These are phyloP conservation scores for Heliconius ismenius DNA, from an alignment of 2,888 invertebrate species.

Conservation along the genomic window DNA sequence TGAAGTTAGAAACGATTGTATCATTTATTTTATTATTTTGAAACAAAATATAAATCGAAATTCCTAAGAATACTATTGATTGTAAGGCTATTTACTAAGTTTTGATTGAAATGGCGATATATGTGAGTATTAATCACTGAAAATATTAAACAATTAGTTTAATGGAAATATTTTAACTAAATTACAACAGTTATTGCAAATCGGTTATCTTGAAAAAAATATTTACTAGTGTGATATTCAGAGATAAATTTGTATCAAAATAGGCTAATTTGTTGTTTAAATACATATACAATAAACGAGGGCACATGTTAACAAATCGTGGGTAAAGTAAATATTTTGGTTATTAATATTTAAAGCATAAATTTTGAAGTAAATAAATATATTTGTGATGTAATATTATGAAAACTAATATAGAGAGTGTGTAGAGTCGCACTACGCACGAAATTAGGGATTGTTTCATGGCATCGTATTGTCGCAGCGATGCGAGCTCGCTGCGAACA, in stretches of 20 bases:
- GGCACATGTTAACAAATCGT: too few relatives aligned
- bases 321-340: too few relatives aligned
- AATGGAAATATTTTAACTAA: background rate
- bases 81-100: background rate
- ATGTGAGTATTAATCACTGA: background rate
- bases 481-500: slow-evolving; percentile 52
- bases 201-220: too few relatives aligned
- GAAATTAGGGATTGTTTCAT: slow-evolving; percentile 29
- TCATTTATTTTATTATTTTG: background rate
- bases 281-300: too few relatives aligned
- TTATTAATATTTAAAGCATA: too few relatives aligned
- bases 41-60: background rate
- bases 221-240: background rate
- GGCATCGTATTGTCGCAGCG: slow-evolving; percentile 41
- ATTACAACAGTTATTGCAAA: background rate
- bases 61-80: background rate
- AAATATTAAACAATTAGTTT: background rate
- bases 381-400: background rate
- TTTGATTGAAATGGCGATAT: background rate
- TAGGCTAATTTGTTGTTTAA: background rate
- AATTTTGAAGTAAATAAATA: background rate
- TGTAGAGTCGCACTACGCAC: slow-evolving; percentile 19
- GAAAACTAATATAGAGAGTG: slow-evolving; percentile 9
- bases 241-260: background rate
- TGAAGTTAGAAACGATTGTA: background rate